These are phyloP conservation scores for Drosophila malerkotliana DNA, from an alignment of 1,140 invertebrate species.

Conservation along the genomic window DNA sequence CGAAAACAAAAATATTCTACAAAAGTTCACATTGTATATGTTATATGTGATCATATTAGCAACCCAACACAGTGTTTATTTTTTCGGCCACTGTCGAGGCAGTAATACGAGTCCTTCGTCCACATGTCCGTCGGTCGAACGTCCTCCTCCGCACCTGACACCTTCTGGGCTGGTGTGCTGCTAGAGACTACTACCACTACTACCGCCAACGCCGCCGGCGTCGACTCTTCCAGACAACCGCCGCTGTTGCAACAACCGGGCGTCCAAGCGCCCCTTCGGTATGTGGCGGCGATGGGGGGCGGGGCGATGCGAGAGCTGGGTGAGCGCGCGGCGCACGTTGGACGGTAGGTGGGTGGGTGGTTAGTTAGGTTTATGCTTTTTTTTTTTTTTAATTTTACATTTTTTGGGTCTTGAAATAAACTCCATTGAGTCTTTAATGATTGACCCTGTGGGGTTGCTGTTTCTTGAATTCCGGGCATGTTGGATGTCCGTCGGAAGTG, in stretches of 20 bases:
- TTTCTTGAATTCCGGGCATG: slow-evolving; percentile 1
- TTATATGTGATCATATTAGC: background rate
- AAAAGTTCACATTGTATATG: background rate
- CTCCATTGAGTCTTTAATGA: background rate
- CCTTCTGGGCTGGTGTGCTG: background rate
- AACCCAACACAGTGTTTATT: slow-evolving; percentile 3
- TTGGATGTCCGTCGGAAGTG: slow-evolving; percentile 31
- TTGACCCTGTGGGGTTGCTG: slow-evolving; percentile 9
- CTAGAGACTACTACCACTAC: too few species aligned
- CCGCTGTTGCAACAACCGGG: slow-evolving; percentile 35
- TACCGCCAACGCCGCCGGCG: slow-evolving; percentile 6
- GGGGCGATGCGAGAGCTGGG: slow-evolving; percentile 13
- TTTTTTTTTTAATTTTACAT: background rate
- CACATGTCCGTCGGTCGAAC: background rate
- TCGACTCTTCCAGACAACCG: slow-evolving; percentile 24
- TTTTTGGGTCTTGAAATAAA: background rate
- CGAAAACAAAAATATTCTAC: slow-evolving; percentile 9
- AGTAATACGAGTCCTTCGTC: slow-evolving; percentile 17
- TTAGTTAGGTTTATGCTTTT: slow-evolving; percentile 1
- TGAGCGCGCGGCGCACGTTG: slow-evolving; percentile 21
- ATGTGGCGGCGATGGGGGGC: background rate
- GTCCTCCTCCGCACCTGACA: slow-evolving; percentile 3
- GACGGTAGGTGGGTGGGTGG: slow-evolving; percentile 31
- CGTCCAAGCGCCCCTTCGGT: background rate
- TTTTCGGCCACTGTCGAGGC: slow-evolving; percentile 14